phyloP scores from a whole-genome alignment of 1,140 invertebrate genomes.

The Mesaphorura yosii region DNA sequence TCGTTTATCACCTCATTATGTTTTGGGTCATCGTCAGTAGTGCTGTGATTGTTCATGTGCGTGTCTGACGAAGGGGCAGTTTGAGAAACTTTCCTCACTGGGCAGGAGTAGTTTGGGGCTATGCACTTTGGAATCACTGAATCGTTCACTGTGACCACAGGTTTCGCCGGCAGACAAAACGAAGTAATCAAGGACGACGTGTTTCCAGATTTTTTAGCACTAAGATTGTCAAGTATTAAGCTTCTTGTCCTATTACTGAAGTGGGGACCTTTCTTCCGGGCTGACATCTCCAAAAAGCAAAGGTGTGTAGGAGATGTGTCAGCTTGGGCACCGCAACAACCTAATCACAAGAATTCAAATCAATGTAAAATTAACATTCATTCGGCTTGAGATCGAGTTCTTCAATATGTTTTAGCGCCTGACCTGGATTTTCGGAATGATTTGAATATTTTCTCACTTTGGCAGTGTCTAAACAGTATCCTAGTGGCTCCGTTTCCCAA shows the following conservation, averaged over 20 bases:
- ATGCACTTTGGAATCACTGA: slow-evolving; percentile 1
- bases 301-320: slow-evolving; percentile 29
- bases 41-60: too few relatives aligned
- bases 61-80: too few relatives aligned
- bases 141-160: slow-evolving; percentile 12
- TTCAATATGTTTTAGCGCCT: not conserved
- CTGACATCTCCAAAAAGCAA: slow-evolving; percentile 24
- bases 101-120: slow-evolving; percentile 7
- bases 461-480: slow-evolving; percentile 24
- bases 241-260: not conserved
- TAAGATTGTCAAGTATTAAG: too few relatives aligned
- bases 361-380: too few relatives aligned
- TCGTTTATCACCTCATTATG: too few relatives aligned
- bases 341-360: slow-evolving; percentile 13
- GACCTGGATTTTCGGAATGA: slow-evolving; percentile 21
- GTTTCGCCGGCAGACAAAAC: slow-evolving; percentile 28
- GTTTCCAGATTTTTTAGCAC: too few relatives aligned
- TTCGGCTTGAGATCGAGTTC: too few relatives aligned
- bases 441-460: slow-evolving; percentile 24
- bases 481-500: slow-evolving; percentile 27
- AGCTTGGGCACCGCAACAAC: slow-evolving; percentile 24
- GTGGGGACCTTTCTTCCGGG: slow-evolving; percentile 4
- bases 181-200: slow-evolving; percentile 2
- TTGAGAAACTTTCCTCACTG: too few relatives aligned
- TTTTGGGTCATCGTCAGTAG: not conserved